Base-by-base conservation (phyloP, 53 echinoderm and acorn worm species). In the Arbacia lixula region DNA sequence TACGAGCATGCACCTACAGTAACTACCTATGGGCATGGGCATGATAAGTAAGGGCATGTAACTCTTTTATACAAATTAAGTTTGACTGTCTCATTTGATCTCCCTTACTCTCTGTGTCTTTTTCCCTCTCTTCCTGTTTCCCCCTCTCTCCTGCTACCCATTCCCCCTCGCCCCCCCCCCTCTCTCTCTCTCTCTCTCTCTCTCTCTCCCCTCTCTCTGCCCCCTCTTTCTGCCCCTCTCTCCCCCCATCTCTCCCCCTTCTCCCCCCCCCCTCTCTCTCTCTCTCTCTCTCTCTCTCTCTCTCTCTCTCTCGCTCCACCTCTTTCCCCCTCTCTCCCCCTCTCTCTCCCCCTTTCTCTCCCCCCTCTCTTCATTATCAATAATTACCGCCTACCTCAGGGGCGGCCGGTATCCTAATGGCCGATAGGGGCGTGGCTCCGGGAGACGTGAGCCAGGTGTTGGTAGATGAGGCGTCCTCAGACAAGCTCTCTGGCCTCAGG, bases 321-420 rank as follows among this genome's bases (percentile, higher is more conserved):
- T 24, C 1, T 61, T 4, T 61, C 34, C 35, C 38, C 5, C 19
- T n/a, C 32, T 12, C 14, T 5, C 10, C 29, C 1, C 0, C 6
- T 32, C 30, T 6, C 14, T 60, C 0, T 19, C 12, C 32, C 10
- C 16, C 30, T 12, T 19, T 28, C 61, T 28, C 21, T 17, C 32
- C 66, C 21, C 14, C 12, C 61, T 28, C 21, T 17, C 32, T 38
- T 35, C 6, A 4, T n/a, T n/a, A n/a, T n/a, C n/a, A n/a, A n/a
- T n/a, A n/a, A 5, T 57, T 10, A 57, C 22, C 22, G 10, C 11
- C 5, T 5, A 4, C 6, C 25, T 33, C 53, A 75, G 75, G 75
- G 33, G 75, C 75, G 5, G 75, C 75, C 5, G 75, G 26, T n/a
- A 75, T 75, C 51, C 27, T 53, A 5, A 52, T 75, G 75, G 52